Base-by-base conservation (phyloP, 2,888 invertebrate species). In the Leptura quadrifasciata region DNA sequence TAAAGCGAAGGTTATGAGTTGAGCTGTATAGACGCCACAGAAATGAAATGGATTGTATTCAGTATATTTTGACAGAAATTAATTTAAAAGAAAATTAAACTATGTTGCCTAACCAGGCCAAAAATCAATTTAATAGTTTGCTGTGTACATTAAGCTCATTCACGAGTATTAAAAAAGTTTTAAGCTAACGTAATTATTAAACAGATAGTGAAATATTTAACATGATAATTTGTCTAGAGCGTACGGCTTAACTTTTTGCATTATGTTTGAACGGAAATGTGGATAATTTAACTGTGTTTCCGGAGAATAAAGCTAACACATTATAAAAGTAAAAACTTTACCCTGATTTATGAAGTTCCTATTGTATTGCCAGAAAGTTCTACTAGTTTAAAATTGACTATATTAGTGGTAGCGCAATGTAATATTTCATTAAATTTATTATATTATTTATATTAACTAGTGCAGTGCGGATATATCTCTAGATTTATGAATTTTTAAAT, bases 231-330 rank as follows among this genome's bases (percentile, higher is more conserved):
- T 47, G 47, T 47, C 47, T n/a, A 15, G n/a, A 47, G 12, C 12
- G 39, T n/a, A 47, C 5, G 47, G 5, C 5, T 5, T n/a, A 47
- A 47, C 47, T 47, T 47, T 47, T 47, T 47, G 47, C 47, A 47
- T 47, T 39, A 10, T 39, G 15, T 47, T 47, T 47, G n/a, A 47
- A 47, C n/a, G 47, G 15, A 47, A 47, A 47, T 47, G 47, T 47
- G 47, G 47, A 47, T n/a, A 47, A 47, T 47, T 47, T 47, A 47
- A 47, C 47, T 47, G 47, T 35, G 9, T 47, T 47, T 47, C 47
- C 47, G 47, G n/a, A 12, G 47, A 47, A 47, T 47, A n/a, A 47
- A 47, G 47, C 6, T 31, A 31, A 31, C 27, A 31, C n/a, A 47
- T 39, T 39, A 39, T 39, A n/a, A 47, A 47, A n/a, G n/a, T 31